Percentiles rank a stretch among this genome's conserved stretches.
Conservation (phyloP, 2,113 vertebrate genomes). For the Varanus komodoensis region DNA sequence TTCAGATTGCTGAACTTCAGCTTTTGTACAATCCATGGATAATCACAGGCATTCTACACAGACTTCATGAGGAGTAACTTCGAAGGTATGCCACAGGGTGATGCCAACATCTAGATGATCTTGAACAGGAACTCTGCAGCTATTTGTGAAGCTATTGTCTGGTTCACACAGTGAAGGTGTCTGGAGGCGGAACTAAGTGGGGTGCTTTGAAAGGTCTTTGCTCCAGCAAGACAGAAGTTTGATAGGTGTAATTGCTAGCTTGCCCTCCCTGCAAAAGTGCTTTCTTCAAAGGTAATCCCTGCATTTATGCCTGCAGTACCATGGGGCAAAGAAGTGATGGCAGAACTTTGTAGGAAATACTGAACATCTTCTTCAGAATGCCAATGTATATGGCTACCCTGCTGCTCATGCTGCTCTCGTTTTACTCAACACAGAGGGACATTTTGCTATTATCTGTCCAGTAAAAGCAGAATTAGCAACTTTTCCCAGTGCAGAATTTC, state of each 20-base stretch:
- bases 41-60: neutral
- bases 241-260: neutral
- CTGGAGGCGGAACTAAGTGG: neutral
- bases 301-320: neutral
- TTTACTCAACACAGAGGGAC: neutral
- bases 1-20: neutral
- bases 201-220: neutral
- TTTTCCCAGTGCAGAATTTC: neutral
- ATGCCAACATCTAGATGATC: neutral
- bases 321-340: too few species aligned
- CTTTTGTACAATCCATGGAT: neutral
- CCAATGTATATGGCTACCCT: neutral
- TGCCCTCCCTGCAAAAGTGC: neutral
- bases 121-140: neutral
- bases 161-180: neutral
- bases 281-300: neutral
- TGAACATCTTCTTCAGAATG: neutral
- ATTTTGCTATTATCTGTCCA: neutral
- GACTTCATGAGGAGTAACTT: neutral
- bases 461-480: neutral
- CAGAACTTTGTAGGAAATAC: neutral
- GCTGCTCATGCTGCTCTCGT: neutral
- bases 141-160: neutral
- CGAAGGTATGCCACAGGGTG: neutral
- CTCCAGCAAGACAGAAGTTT: neutral